Evolutionary conservation across 2,113 vertebrate species (phyloP), one percentile per base, ranked within the genome.

Genomic region (Australoheros scitulus): DNA sequence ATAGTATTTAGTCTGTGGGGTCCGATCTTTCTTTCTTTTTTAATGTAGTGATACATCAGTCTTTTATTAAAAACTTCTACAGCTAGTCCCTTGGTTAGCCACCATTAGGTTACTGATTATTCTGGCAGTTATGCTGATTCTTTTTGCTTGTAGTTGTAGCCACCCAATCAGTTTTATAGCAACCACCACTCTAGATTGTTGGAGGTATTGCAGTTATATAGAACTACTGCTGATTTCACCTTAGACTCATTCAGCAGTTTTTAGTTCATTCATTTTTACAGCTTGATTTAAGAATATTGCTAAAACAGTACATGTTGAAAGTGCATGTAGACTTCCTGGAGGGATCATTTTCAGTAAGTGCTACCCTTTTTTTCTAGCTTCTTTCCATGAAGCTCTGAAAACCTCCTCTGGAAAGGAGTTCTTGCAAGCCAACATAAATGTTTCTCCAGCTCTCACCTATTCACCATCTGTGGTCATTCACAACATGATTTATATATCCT

Each of bases 381-480:
- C 65, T 93, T 93, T 92, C 90, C 91, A 83, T 77, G 24, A 86
- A 79, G 38, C 34, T 77, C 57, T 79, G 13, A 88, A 80, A 86
- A 82, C 59, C 65, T 80, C 79, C 6, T 6, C 22, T 89, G 91
- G 87, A 91, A 87, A 84, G 13, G 20, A 36, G 55, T 32, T 77
- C 29, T 26, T 78, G 58, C 61, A 64, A 38, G 93, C 90, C 94
- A 93, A 91, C 14, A 83, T 77, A 87, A 94, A 94, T 89, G 57
- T 94, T 92, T 81, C 74, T 74, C 72, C 64, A 70, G 70, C 82
- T 32, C 78, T 89, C 85, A 90, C 87, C 85, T 85, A 63, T 90
- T 88, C 80, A 43, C 68, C 79, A 76, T 85, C 78, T 76, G 79
- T 63, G 38, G 68, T 64, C 58, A 87, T 89, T 86, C 76, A 82